These are phyloP conservation scores for Solenodon paradoxus DNA, from an alignment of 2,113 vertebrate species.

Conservation along the genomic window DNA sequence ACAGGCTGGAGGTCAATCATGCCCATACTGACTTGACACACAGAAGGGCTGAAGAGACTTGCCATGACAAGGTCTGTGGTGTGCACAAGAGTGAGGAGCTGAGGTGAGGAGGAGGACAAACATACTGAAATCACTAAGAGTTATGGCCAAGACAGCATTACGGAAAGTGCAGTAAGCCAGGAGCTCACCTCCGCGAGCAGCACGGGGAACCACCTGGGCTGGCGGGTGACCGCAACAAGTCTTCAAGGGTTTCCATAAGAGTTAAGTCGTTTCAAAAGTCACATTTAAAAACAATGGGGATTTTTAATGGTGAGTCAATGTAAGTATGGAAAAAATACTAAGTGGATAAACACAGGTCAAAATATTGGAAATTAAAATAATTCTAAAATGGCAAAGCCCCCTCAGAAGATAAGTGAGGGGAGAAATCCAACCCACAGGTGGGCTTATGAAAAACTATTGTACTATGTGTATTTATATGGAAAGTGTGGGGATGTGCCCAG, in stretches of 20 bases:
- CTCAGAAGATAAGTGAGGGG: not conserved
- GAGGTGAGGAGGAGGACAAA: not conserved
- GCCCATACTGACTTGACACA: no score
- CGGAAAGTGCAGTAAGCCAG: not conserved
- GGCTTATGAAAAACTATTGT: not conserved
- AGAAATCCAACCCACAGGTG: not conserved
- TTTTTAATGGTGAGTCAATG: not conserved
- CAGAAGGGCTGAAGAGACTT: not conserved
- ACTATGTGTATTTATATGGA: not conserved
- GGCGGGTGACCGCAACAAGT: not conserved
- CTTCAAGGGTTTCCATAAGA: not conserved
- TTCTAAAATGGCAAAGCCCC: not conserved
- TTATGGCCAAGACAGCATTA: not conserved
- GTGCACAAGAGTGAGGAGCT: not conserved
- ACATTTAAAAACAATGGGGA: not conserved
- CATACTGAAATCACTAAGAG: not conserved
- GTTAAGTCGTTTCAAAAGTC: slow-evolving; percentile 10
- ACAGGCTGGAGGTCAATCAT: no score
- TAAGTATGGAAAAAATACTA: not conserved
- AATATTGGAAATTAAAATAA: not conserved
- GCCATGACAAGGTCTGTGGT: not conserved
- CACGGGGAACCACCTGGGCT: not conserved
- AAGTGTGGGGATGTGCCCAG: not conserved
- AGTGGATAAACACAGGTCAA: not conserved
- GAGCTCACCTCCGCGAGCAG: not conserved